phyloP scores from a whole-genome alignment of 1,140 invertebrate genomes.

The Wiebesia pumilae region DNA sequence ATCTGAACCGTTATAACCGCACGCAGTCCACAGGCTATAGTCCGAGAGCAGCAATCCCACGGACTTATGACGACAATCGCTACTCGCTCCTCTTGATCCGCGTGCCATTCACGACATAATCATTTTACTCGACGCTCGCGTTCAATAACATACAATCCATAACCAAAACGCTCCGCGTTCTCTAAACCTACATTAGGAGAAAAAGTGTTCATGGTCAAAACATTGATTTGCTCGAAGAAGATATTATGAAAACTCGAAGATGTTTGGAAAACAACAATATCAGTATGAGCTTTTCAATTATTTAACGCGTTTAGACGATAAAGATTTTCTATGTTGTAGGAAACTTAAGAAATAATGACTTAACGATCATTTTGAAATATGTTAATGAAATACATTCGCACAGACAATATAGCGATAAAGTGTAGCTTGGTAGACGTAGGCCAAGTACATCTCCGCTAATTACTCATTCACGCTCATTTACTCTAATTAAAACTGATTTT shows the following conservation, averaged over 20 bases:
- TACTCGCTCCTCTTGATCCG: background rate
- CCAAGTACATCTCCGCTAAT: background rate
- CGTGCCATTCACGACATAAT: background rate
- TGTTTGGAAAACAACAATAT: no score
- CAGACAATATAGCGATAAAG: background rate
- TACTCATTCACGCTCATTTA: background rate
- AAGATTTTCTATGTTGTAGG: no score
- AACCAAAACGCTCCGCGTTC: background rate
- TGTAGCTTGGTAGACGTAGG: background rate
- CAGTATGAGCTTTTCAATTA: no score
- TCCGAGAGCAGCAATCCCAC: conserved; percentile 56
- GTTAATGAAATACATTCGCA: no score
- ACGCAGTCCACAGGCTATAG: background rate
- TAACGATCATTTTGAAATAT: no score
- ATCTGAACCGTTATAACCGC: conserved; percentile 59
- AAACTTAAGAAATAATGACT: no score
- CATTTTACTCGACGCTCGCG: background rate
- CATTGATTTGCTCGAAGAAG: background rate
- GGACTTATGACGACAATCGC: conserved; percentile 52
- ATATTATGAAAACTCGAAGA: no score
- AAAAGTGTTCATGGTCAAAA: background rate
- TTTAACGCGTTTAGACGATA: background rate
- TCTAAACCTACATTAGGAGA: background rate
- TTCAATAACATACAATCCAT: background rate
- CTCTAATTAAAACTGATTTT: background rate